A percentile compares a stretch with the other conserved stretches of the same genome.
Conservation (phyloP, 2,888 invertebrate genomes). For the Oscheius sp. region DNA sequence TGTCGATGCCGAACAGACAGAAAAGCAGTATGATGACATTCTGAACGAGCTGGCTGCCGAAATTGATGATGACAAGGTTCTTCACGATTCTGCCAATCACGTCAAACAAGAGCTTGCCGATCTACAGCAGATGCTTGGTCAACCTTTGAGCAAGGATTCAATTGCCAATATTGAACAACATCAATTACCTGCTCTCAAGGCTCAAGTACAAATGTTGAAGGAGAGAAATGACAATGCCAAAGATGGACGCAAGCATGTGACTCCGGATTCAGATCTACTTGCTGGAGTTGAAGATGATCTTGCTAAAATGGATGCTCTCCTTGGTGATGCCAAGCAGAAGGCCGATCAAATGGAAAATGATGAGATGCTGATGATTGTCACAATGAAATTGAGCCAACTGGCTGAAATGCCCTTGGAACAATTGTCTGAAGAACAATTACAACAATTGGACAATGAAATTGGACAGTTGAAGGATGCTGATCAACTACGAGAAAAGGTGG, state of each 20-base stretch:
- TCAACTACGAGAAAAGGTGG: constrained; percentile 45
- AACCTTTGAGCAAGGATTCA: constrained; percentile 24
- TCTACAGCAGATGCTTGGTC: constrained; percentile 39
- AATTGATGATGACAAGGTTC: constrained; percentile 51
- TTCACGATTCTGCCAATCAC: constrained; percentile 52
- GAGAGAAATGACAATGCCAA: constrained; percentile 43
- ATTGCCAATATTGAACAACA: constrained; percentile 31
- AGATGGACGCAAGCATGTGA: constrained; percentile 47
- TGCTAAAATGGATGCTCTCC: constrained; percentile 42
- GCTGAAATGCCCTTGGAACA: constrained; percentile 41
- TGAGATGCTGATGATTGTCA: constrained; percentile 43
- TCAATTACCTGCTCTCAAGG: constrained; percentile 48
- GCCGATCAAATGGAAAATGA: constrained; percentile 49
- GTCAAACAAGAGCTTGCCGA: constrained; percentile 48
- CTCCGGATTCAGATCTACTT: constrained; percentile 38
- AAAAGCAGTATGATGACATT: constrained; percentile 57
- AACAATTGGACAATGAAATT: constrained; percentile 40
- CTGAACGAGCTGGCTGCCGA: constrained; percentile 48
- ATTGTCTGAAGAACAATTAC: constrained; percentile 24
- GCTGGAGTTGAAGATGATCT: constrained; percentile 45
- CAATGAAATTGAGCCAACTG: constrained; percentile 46
- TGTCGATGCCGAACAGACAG: constrained; percentile 60
- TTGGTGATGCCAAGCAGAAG: constrained; percentile 43
- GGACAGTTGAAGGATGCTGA: constrained; percentile 40
- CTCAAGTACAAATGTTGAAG: constrained; percentile 48